Evolutionary conservation across 2,888 invertebrate genomes (phyloP).

Genomic region (Eristalis tenax): DNA sequence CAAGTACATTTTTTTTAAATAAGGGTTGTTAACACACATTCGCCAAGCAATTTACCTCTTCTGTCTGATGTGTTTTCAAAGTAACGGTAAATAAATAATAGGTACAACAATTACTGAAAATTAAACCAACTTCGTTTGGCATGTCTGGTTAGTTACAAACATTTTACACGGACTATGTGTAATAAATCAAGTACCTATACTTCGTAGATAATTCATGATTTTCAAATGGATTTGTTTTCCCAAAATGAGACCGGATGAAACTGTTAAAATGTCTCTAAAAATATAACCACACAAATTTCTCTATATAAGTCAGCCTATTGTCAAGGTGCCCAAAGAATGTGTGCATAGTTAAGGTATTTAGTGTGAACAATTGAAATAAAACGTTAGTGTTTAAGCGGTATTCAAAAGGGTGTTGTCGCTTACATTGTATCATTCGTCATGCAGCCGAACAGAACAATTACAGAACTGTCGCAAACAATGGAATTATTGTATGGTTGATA

Average conservation of each 20-base stretch:
- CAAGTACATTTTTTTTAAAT: too few relatives aligned
- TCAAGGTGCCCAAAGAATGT: neutral
- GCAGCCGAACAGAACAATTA: constrained; percentile 31
- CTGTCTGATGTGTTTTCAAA: neutral
- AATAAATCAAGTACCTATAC: constrained; percentile 51
- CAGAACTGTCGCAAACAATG: neutral
- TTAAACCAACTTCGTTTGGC: neutral
- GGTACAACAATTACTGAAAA: neutral
- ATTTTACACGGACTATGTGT: neutral
- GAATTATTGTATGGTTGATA: neutral
- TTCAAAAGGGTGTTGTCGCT: constrained; percentile 24
- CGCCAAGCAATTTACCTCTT: too few relatives aligned
- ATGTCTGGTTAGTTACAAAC: constrained; percentile 13
- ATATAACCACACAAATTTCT: neutral
- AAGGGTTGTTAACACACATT: too few relatives aligned
- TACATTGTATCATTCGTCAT: constrained; percentile 22
- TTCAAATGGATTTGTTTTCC: constrained; percentile 33
- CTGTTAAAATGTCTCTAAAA: constrained; percentile 50
- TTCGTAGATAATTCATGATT: constrained; percentile 69
- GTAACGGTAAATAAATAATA: neutral
- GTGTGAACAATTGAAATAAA: neutral
- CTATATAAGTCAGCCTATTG: neutral
- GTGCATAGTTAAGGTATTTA: constrained; percentile 1
- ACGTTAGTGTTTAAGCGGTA: neutral
- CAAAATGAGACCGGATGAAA: constrained; percentile 18